Evolutionary conservation across 2,888 invertebrate genomes (phyloP).

Genomic region (Rhyacophila evoluta): DNA sequence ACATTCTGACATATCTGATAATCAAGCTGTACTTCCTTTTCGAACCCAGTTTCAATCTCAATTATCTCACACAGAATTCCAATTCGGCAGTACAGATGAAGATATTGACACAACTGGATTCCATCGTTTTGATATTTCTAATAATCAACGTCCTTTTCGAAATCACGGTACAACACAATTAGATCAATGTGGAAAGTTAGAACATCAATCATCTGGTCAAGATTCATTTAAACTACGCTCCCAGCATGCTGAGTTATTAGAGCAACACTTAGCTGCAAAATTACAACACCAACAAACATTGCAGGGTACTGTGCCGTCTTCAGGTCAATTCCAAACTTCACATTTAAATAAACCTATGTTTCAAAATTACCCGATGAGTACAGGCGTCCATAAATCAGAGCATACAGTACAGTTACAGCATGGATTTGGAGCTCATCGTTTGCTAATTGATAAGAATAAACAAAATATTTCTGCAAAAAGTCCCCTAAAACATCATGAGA

Average conservation of each 20-base stretch:
- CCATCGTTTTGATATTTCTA: no score
- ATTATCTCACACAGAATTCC: no score
- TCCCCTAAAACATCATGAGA: not conserved
- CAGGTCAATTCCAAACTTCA: not conserved
- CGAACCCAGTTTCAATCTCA: no score
- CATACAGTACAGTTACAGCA: not conserved
- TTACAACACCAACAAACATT: not conserved
- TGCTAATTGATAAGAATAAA: not conserved
- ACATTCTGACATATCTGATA: no score
- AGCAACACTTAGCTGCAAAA: not conserved
- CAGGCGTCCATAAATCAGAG: not conserved
- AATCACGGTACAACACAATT: no score
- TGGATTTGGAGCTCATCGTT: not conserved
- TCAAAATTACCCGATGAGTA: not conserved
- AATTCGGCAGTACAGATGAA: no score
- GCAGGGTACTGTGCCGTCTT: not conserved
- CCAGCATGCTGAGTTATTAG: constrained; percentile 4
- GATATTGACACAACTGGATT: no score
- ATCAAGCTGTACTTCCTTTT: no score
- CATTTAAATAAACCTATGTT: not conserved
- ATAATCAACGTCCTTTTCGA: no score
- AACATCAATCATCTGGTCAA: not conserved
- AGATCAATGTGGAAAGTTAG: not conserved
- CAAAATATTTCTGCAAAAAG: no score
- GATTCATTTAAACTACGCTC: not conserved